A percentile compares a stretch with the other conserved stretches of the same genome.
phyloP scores from a whole-genome alignment of 2,888 invertebrate genomes.

The Dendrolimus pini region DNA sequence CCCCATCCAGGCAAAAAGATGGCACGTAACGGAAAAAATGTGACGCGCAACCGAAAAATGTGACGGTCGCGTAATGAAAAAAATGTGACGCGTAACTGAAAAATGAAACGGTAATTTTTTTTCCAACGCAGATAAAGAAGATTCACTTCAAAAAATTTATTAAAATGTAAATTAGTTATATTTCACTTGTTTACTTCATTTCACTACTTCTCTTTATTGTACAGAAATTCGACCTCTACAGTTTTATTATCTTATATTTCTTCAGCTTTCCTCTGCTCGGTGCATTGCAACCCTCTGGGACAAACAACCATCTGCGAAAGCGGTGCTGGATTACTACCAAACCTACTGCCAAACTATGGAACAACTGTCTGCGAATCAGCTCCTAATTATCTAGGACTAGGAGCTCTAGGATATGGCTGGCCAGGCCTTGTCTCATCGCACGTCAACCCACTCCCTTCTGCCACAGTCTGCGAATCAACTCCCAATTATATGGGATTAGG shows the following conservation, averaged over 20 bases:
- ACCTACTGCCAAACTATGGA: neutral
- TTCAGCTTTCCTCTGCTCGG: constrained; percentile 38
- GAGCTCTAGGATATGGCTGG: constrained; percentile 8
- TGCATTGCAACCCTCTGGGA: constrained; percentile 34
- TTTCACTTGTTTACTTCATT: constrained; percentile 30
- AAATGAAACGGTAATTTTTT: no score
- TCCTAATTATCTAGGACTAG: constrained; percentile 7
- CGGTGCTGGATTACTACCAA: constrained; percentile 2
- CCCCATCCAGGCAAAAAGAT: no score
- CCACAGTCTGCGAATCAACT: constrained; percentile 15
- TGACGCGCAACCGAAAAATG: no score
- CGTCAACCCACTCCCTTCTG: constrained; percentile 1
- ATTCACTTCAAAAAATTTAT: constrained; percentile 8
- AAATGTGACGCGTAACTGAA: no score
- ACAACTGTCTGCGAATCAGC: constrained; percentile 11
- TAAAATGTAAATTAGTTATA: constrained; percentile 21
- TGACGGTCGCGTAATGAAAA: no score
- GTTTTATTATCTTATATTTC: constrained; percentile 7
- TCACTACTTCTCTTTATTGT: neutral
- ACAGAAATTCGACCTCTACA: no score
- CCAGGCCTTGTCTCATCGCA: constrained; percentile 4
- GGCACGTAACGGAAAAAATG: no score
- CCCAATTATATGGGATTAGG: constrained; percentile 12
- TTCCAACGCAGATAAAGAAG: no score
- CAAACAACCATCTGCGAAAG: constrained; percentile 12